Evolutionary conservation across 2,113 vertebrate species (phyloP).

Genomic region (Tupaia tana): DNA sequence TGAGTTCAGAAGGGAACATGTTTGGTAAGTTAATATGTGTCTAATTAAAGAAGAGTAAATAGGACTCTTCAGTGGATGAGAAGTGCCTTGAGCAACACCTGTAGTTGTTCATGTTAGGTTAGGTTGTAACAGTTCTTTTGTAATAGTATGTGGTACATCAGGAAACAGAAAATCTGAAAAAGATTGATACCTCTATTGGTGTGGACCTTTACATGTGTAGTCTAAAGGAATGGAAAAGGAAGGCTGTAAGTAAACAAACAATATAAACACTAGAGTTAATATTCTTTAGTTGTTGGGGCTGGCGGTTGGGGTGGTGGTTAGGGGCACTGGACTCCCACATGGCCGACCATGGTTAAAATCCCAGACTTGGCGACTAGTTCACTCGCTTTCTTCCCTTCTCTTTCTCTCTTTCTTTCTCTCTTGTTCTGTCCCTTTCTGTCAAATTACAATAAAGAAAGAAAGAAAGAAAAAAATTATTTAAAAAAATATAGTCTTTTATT

Average conservation of each 20-base stretch:
- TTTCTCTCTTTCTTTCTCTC: too few relatives aligned
- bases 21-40: not conserved
- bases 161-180: not conserved
- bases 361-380: too few relatives aligned
- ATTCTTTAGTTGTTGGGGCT: not conserved
- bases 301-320: too few relatives aligned
- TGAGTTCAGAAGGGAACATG: not conserved
- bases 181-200: not conserved
- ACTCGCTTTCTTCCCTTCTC: too few relatives aligned
- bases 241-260: not conserved
- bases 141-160: not conserved
- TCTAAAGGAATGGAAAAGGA: not conserved
- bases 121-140: not conserved
- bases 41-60: not conserved
- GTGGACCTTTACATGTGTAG: not conserved
- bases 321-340: too few relatives aligned
- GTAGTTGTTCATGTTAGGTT: not conserved
- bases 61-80: not conserved
- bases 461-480: too few relatives aligned
- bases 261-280: not conserved
- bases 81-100: not conserved
- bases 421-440: too few relatives aligned
- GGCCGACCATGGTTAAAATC: too few relatives aligned
- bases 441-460: too few relatives aligned
- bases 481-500: not conserved